Evolutionary conservation across 2,888 invertebrate genomes (phyloP), one percentile per base, ranked within the genome.

Genomic region (Eugnorisma glareosa): DNA sequence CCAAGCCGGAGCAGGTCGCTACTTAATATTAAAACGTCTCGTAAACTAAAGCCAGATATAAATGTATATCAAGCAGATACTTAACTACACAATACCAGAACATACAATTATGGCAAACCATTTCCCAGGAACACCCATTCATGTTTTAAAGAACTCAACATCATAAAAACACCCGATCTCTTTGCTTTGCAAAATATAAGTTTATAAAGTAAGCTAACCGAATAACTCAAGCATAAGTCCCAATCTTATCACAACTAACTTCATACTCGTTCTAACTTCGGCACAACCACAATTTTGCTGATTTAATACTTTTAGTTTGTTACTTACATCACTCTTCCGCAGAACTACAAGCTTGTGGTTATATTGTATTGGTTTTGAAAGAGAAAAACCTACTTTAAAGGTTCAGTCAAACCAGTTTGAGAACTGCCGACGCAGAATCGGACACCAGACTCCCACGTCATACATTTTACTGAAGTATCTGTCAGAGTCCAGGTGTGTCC

Each of bases 271-370:
- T 83, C 40, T 69, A 83, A 86, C 83, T 83, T 78, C 24, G 24
- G 24, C 57, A 45, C 10, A 63, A 72, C 78, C 61, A 72, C 79
- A 72, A 74, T 83, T 86, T 78, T 67, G 69, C 59, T 85, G 78
- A 77, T 85, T 83, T 82, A 82, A 83, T 86, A 86, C 73, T 85
- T 73, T 68, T 61, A 86, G 59, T 83, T 83, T 73, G 67, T 37
- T 63, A 76, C 64, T 68, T 35, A 51, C 84, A 18, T 67, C 59
- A 81, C 63, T 59, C 15, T 15, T 21, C 3, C 21, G 66, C 18
- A 48, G 43, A 68, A 74, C 69, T 82, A 81, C 66, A 74, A 70
- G 24, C 35, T 80, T 43, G 57, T 35, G n/a, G 40, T 15, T 72
- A 15, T 43, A 37, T 71, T 71, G 67, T 67, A 24, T 59, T 61